A percentile compares a stretch with the other conserved stretches of the same genome.
phyloP scores from a whole-genome alignment of 2,113 vertebrate genomes.

The Otocyon megalotis region DNA sequence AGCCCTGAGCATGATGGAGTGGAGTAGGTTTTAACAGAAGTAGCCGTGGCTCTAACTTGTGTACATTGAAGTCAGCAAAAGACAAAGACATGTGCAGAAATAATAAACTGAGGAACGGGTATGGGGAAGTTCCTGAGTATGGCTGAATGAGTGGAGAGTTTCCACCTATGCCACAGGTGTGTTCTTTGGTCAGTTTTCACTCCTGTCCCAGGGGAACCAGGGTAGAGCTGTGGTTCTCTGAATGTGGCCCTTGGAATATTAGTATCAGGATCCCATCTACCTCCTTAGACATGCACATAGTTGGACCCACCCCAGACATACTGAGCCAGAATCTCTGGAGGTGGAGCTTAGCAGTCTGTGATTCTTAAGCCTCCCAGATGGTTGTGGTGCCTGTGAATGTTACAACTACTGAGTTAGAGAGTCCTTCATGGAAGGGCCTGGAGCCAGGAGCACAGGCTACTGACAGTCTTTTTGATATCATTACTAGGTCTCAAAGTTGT shows the following conservation, averaged over 20 bases:
- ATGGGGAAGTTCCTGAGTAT: neutral
- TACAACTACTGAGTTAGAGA: neutral
- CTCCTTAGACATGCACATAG: neutral
- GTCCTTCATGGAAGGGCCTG: neutral
- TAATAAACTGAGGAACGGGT: neutral
- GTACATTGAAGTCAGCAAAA: neutral
- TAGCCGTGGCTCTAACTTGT: neutral
- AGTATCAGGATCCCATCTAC: too few relatives aligned
- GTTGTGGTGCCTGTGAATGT: neutral
- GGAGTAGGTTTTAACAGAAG: neutral
- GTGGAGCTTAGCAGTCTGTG: neutral
- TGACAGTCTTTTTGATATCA: neutral
- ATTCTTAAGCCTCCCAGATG: neutral
- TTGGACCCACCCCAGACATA: too few relatives aligned
- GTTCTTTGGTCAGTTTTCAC: neutral
- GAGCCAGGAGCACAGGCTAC: neutral
- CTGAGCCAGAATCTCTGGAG: neutral
- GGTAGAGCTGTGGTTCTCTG: neutral
- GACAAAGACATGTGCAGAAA: neutral
- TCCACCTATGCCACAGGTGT: fast-evolving
- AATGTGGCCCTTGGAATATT: too few relatives aligned
- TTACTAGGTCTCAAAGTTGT: neutral
- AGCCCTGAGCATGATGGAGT: too few relatives aligned
- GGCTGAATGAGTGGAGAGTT: neutral
- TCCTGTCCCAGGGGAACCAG: neutral